phyloP scores from a whole-genome alignment of 2,113 vertebrate species.

The Protomyctophum bolini region DNA sequence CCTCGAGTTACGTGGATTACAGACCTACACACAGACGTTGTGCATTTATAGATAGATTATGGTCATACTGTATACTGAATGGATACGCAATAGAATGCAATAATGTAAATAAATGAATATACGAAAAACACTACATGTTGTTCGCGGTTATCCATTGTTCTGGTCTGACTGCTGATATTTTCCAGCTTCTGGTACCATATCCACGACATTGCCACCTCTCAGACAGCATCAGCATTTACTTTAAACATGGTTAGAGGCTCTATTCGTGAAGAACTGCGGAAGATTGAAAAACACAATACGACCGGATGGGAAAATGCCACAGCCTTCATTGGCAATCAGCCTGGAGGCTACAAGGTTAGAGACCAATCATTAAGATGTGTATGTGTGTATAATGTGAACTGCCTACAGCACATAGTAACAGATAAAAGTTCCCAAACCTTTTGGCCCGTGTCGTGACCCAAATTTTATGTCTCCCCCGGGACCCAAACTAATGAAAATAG shows the following conservation, averaged over 20 bases:
- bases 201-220: neutral
- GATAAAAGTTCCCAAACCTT: no score
- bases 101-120: neutral
- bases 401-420: neutral
- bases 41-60: no score
- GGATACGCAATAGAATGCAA: no score
- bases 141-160: neutral
- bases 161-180: slow-evolving; percentile 27
- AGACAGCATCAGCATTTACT: slow-evolving; percentile 8
- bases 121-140: neutral
- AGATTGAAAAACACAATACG: slow-evolving; percentile 28
- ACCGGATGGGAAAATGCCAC: slow-evolving; percentile 68
- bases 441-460: no score
- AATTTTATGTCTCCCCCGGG: no score
- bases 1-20: no score
- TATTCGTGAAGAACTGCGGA: slow-evolving; percentile 12
- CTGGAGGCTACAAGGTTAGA: slow-evolving; percentile 72
- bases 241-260: slow-evolving; percentile 48
- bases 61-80: no score
- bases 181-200: slow-evolving; percentile 81
- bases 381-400: no score
- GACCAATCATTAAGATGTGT: neutral
- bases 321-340: slow-evolving; percentile 70
- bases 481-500: no score
- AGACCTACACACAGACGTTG: no score